Evolutionary conservation across 2,113 vertebrate species (phyloP), one percentile per base, ranked within the genome.

Genomic region (Megaleporinus macrocephalus): DNA sequence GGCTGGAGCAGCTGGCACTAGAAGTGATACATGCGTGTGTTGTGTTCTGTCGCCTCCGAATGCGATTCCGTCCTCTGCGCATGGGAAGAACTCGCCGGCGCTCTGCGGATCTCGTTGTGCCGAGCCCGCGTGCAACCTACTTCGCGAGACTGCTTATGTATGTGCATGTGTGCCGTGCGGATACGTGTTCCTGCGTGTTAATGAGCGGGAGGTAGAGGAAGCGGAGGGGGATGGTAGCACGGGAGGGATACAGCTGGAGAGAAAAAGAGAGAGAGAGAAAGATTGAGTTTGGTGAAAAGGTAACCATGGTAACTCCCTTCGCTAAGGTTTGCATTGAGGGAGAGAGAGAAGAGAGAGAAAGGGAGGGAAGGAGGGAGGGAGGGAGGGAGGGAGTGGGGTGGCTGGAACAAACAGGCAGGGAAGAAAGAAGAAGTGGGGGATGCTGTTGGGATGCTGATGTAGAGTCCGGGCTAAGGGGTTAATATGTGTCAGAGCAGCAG

Each of bases 261-360:
- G 86, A 88, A 83, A 78, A 65, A 80, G 73, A 82, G 71, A 78
- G 69, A 83, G 78, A 51, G 68, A 61, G 51, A 82, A 47, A 73
- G 86, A 84, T 26, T 71, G 87, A 89, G 90, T 91, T 90, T 92
- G 90, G 89, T 92, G 92, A 94, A 94, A 92, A 86, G 89, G 91
- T 92, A 93, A 92, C 93, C 93, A 94, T 95, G 91, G 92, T 87
- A 92, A 94, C 91, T 89, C 90, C 88, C 87, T 91, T 88, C 90
- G 91, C 88, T 85, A 90, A 87, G 89, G 93, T 91, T 88, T 92
- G 89, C 90, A 93, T 91, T 87, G 87, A 90, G 85, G 78, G 90
- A 85, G 82, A 87, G 63, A 81, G 72, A 61, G 79, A 80, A 77
- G 73, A 74, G 86, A 61, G 82, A 74, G 49, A 57, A 41, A 70